Evolutionary conservation across 2,888 invertebrate species (phyloP).

Genomic region (Octodonta nipae): DNA sequence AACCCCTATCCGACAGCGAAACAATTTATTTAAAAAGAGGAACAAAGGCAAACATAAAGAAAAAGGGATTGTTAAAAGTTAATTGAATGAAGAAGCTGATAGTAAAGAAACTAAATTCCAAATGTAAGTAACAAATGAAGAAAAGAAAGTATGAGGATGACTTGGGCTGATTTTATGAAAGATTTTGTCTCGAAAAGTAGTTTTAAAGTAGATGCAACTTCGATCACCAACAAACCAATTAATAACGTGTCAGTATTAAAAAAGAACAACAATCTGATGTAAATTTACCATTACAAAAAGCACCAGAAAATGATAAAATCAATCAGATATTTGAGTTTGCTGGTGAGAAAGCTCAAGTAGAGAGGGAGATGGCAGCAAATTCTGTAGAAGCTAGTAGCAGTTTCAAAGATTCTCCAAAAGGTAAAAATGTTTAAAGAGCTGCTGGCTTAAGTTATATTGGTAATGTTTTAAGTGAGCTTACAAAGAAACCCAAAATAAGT

Average conservation of each 20-base stretch:
- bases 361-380: constrained; percentile 43
- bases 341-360: constrained; percentile 62
- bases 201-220: constrained; percentile 8
- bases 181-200: constrained; percentile 37
- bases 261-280: constrained; percentile 11
- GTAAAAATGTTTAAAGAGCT: constrained; percentile 22
- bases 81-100: constrained; percentile 18
- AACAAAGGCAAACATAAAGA: constrained; percentile 23
- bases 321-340: constrained; percentile 73
- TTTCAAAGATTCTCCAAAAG: constrained; percentile 17
- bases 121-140: constrained; percentile 36
- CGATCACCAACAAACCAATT: constrained; percentile 9
- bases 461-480: constrained; percentile 60
- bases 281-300: constrained; percentile 16
- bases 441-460: constrained; percentile 49
- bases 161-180: constrained; percentile 65
- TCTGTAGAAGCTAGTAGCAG: constrained; percentile 36
- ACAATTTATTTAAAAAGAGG: constrained; percentile 19
- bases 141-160: constrained; percentile 59
- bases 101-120: constrained; percentile 4
- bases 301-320: constrained; percentile 42
- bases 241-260: constrained; percentile 6
- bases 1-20: constrained; percentile 43
- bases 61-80: constrained; percentile 21
- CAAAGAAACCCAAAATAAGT: constrained; percentile 77